Percentiles rank a stretch among this genome's conserved stretches.
Evolutionary conservation across 2,888 invertebrate species (phyloP).

Genomic region (Eudasyphora cyanicolor): DNA sequence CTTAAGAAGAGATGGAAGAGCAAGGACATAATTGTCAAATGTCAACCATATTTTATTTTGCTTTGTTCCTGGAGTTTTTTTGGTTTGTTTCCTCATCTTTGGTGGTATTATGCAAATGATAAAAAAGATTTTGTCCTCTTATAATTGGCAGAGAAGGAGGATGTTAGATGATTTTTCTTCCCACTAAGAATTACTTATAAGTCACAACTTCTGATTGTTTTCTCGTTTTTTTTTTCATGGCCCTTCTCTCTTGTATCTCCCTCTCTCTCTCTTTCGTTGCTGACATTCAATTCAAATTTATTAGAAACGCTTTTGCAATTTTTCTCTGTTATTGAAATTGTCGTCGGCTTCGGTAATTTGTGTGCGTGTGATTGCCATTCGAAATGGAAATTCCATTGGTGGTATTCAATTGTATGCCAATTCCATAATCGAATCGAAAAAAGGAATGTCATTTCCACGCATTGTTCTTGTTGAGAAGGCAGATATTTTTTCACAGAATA

Average conservation of each 20-base stretch:
- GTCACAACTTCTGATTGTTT: conserved; percentile 15
- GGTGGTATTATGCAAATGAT: conserved; percentile 31
- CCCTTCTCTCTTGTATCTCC: too few relatives aligned
- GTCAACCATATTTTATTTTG: conserved; percentile 49
- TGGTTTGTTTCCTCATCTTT: background rate
- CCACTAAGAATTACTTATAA: too few relatives aligned
- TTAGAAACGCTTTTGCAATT: conserved; percentile 22
- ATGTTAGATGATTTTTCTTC: too few relatives aligned
- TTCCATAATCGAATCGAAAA: conserved; percentile 30
- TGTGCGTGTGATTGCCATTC: conserved; percentile 10
- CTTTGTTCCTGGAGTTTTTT: too few relatives aligned
- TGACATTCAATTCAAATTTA: conserved; percentile 23
- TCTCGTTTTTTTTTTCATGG: conserved; percentile 7
- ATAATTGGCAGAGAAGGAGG: background rate
- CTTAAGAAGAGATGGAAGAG: background rate
- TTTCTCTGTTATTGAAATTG: background rate
- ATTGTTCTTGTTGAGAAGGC: conserved; percentile 34
- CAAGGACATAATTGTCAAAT: conserved; percentile 56
- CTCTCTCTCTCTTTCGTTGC: background rate
- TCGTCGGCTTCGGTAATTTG: conserved; percentile 3
- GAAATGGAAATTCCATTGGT: conserved; percentile 51
- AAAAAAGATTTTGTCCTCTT: conserved; percentile 40
- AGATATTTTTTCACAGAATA: conserved; percentile 9
- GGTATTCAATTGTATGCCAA: conserved; percentile 35
- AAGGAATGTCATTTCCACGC: conserved; percentile 39